Evolutionary conservation across 2,888 invertebrate species (phyloP).

Genomic region (Dasypolia templi): DNA sequence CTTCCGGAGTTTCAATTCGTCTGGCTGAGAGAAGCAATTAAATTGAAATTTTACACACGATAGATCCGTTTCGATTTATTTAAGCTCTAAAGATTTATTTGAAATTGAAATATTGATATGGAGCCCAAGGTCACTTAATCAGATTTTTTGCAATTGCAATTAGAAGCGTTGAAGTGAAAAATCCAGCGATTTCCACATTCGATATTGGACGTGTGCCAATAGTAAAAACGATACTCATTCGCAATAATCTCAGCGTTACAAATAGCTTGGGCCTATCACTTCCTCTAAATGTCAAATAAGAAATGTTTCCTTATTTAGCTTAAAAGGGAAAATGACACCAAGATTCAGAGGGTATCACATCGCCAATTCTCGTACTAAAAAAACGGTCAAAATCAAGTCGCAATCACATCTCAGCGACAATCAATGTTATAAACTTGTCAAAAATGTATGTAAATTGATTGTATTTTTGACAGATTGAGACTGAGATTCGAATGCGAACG

Average conservation of each 20-base stretch:
- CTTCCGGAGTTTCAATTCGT: slow-evolving; percentile 58
- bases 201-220: slow-evolving; percentile 60
- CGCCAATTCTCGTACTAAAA: too few relatives aligned
- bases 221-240: too few relatives aligned
- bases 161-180: slow-evolving; percentile 21
- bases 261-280: slow-evolving; percentile 39
- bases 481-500: too few relatives aligned
- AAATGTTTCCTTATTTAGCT: not conserved
- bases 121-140: not conserved
- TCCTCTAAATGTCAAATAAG: slow-evolving; percentile 24
- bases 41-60: slow-evolving; percentile 46
- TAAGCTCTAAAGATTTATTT: slow-evolving; percentile 22
- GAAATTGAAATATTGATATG: slow-evolving; percentile 22
- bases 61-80: slow-evolving; percentile 49
- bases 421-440: too few relatives aligned
- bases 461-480: too few relatives aligned
- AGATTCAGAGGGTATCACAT: too few relatives aligned
- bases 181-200: slow-evolving; percentile 32
- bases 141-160: slow-evolving; percentile 33
- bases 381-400: too few relatives aligned
- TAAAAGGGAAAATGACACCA: not conserved
- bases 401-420: too few relatives aligned
- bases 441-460: too few relatives aligned
- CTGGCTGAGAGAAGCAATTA: slow-evolving; percentile 51
- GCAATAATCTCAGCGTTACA: slow-evolving; percentile 45